These are phyloP conservation scores for Stenodera caucasica DNA, from an alignment of 2,888 invertebrate species.

Conservation along the genomic window DNA sequence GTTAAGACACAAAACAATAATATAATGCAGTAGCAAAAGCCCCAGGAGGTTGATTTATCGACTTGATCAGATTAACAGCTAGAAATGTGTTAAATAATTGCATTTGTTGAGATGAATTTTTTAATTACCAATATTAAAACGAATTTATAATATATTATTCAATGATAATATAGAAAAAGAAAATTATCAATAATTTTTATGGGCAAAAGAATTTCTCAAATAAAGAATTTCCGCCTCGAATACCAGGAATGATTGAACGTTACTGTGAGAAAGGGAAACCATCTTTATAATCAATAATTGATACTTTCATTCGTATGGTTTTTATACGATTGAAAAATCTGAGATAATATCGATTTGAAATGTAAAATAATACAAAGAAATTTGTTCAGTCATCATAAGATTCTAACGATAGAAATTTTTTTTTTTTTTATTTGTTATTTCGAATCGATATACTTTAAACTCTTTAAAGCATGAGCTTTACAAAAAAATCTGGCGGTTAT, in stretches of 20 bases:
- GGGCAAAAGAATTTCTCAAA: background rate
- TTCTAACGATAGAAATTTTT: too few species aligned
- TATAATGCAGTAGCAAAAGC: background rate
- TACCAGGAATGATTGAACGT: background rate
- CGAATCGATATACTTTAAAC: background rate
- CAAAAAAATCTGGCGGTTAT: too few species aligned
- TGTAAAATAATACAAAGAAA: too few species aligned
- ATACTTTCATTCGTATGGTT: background rate
- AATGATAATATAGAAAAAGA: too few species aligned
- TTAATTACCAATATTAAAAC: too few species aligned
- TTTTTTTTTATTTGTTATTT: background rate
- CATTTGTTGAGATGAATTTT: background rate
- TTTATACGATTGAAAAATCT: too few species aligned
- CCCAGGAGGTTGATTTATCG: conserved; percentile 1
- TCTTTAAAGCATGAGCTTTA: too few species aligned
- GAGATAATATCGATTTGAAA: too few species aligned
- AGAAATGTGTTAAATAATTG: background rate
- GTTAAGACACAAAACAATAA: background rate
- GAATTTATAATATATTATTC: too few species aligned
- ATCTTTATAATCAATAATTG: background rate
- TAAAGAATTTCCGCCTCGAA: background rate
- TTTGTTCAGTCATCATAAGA: too few species aligned
- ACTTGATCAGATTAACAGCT: background rate
- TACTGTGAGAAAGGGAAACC: background rate
- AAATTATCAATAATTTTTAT: background rate